These are phyloP conservation scores for Ethmia dodecea DNA, from an alignment of 2,888 invertebrate species.

Conservation along the genomic window DNA sequence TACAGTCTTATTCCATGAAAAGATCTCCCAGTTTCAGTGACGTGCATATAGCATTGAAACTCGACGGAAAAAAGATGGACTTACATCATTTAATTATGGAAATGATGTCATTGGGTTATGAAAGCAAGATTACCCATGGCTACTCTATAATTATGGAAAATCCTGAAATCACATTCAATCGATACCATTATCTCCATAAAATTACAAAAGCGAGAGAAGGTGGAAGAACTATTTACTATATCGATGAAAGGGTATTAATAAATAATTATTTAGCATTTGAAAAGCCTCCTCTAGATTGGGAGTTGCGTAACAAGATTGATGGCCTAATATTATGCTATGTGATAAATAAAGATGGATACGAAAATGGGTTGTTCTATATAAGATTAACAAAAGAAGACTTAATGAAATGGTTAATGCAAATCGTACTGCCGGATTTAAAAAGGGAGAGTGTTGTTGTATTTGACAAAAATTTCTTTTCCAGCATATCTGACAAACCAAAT, in stretches of 20 bases:
- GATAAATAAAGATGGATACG: slow-evolving; percentile 27
- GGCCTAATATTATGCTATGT: slow-evolving; percentile 28
- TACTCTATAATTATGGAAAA: slow-evolving; percentile 41
- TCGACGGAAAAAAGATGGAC: too few relatives aligned
- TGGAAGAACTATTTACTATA: slow-evolving; percentile 30
- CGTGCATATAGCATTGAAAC: too few relatives aligned
- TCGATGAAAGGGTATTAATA: slow-evolving; percentile 35
- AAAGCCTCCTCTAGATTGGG: slow-evolving; percentile 22
- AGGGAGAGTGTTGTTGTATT: slow-evolving; percentile 36
- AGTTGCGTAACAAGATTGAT: too few relatives aligned
- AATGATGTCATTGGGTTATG: too few relatives aligned
- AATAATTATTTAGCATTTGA: slow-evolving; percentile 14
- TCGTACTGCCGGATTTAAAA: slow-evolving; percentile 28
- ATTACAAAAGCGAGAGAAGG: slow-evolving; percentile 26
- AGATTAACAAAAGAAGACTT: slow-evolving; percentile 21
- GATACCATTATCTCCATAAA: slow-evolving; percentile 36
- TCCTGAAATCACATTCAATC: slow-evolving; percentile 37
- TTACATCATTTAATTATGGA: too few relatives aligned
- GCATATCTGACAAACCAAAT: slow-evolving; percentile 16
- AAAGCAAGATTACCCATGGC: too few relatives aligned
- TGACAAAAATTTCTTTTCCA: slow-evolving; percentile 32
- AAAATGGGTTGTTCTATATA: slow-evolving; percentile 28
- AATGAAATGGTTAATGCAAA: slow-evolving; percentile 42
- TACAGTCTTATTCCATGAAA: too few relatives aligned
- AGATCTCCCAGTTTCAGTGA: too few relatives aligned